Evolutionary conservation across 2,113 vertebrate genomes (phyloP).

Genomic region (Xiphorhynchus elegans): DNA sequence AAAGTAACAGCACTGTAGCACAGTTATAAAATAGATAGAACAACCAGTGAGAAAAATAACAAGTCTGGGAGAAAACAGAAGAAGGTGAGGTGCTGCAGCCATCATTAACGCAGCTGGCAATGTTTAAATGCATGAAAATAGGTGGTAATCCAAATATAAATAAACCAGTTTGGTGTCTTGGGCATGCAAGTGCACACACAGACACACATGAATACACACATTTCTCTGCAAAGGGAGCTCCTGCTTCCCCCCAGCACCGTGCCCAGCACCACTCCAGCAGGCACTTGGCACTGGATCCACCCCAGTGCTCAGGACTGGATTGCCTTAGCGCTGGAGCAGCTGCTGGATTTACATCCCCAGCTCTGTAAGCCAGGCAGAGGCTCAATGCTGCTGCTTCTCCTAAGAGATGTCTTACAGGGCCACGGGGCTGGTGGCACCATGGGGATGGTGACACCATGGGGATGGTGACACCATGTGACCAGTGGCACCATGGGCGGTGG

Average conservation of each 20-base stretch:
- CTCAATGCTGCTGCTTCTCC: background rate
- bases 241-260: background rate
- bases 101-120: slow-evolving; percentile 11
- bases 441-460: rapidly evolving
- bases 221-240: background rate
- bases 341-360: background rate
- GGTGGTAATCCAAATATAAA: slow-evolving; percentile 1
- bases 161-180: background rate
- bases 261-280: background rate
- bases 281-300: background rate
- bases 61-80: background rate
- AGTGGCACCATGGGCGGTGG: rapidly evolving
- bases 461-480: background rate
- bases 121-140: slow-evolving; percentile 29
- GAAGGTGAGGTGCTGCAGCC: background rate
- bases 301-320: background rate
- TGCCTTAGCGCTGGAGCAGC: background rate
- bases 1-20: background rate
- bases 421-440: rapidly evolving
- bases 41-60: slow-evolving; percentile 4
- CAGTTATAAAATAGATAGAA: background rate
- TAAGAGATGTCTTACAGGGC: background rate
- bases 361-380: background rate
- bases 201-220: background rate
- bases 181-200: background rate